Conservation (phyloP, 2,888 invertebrate genomes). For the Sinodicranocentrus sp. region DNA sequence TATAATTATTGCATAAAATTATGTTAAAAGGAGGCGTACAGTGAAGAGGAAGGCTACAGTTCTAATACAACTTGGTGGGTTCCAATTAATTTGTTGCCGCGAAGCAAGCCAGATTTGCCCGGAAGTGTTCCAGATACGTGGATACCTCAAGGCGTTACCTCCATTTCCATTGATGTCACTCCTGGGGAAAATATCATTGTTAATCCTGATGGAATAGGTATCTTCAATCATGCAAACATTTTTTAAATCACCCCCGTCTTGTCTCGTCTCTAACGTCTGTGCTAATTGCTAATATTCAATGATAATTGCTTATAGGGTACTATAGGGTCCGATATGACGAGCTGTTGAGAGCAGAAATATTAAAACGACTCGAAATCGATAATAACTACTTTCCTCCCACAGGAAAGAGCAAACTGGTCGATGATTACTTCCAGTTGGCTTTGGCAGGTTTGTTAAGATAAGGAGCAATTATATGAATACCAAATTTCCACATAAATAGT, state of each 20-base stretch:
- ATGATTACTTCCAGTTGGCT: slow-evolving; percentile 67
- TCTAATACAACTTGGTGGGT: slow-evolving; percentile 67
- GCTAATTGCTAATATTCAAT: not conserved
- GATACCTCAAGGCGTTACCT: slow-evolving; percentile 58
- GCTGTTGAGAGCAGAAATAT: slow-evolving; percentile 11
- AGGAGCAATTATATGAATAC: too few species aligned
- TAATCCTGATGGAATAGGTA: slow-evolving; percentile 65
- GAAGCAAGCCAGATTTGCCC: slow-evolving; percentile 42
- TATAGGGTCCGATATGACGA: slow-evolving; percentile 61
- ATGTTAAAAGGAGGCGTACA: slow-evolving; percentile 53
- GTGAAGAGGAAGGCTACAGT: slow-evolving; percentile 45
- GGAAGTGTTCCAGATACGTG: slow-evolving; percentile 62
- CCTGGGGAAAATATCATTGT: slow-evolving; percentile 59
- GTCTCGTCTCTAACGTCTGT: too few species aligned
- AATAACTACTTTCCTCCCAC: slow-evolving; percentile 47
- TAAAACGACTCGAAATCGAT: slow-evolving; percentile 16
- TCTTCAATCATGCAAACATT: too few species aligned
- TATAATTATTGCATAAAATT: not conserved
- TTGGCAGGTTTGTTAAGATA: slow-evolving; percentile 57
- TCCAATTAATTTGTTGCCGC: slow-evolving; percentile 52
- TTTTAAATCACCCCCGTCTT: too few species aligned
- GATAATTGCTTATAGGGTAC: slow-evolving; percentile 57
- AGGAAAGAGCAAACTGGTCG: slow-evolving; percentile 61
- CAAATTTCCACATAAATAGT: not conserved
- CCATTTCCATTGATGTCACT: slow-evolving; percentile 38